Base-by-base conservation (phyloP, 2,888 invertebrate genomes). In the Nasonia oneida region DNA sequence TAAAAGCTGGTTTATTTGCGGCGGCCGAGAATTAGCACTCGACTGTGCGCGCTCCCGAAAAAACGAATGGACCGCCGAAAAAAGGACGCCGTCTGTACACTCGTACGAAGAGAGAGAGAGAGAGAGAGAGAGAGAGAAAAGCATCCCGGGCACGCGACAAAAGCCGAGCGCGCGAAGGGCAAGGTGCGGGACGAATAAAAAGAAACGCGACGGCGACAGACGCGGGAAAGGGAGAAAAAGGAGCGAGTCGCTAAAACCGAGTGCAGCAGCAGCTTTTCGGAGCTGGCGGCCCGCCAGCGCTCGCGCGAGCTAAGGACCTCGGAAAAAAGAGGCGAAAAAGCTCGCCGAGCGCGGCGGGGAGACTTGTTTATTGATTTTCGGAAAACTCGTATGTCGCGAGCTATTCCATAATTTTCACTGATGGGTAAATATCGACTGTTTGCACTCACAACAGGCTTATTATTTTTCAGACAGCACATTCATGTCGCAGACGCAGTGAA, bases 381-480 rank as follows among this genome's bases (percentile, higher is more conserved):
- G 53, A 18, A 18, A 57, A 18, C 29, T 29, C 29, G 29, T 29
- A 29, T 29, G 29, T 29, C 29, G 29, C 29, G 29, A 29, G 29
- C 29, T 29, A 29, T 29, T 29, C 29, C 29, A 1, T 29, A 29
- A 29, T 29, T 29, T 29, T 29, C 29, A 29, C 29, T 29, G 29
- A 29, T 29, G 29, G 29, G 1, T 29, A 29, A 29, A 29, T 29
- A 29, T 29, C 29, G 29, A 29, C 29, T 1, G 29, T 29, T 29
- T 29, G 29, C 29, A 29, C 29, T 29, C 29, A 29, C 29, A 29
- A 1, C 29, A 29, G 29, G 29, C 1, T 29, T 37, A 23, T 79
- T 33, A 42, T 74, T 23, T 79, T 74, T 75, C 81, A 81, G 77
- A 47, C 47, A 47, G 47, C 12, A 37, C 76, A 83, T 83, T 86